These are phyloP conservation scores for Pachypsylla venusta DNA, from an alignment of 1,140 invertebrate genomes.

Conservation along the genomic window DNA sequence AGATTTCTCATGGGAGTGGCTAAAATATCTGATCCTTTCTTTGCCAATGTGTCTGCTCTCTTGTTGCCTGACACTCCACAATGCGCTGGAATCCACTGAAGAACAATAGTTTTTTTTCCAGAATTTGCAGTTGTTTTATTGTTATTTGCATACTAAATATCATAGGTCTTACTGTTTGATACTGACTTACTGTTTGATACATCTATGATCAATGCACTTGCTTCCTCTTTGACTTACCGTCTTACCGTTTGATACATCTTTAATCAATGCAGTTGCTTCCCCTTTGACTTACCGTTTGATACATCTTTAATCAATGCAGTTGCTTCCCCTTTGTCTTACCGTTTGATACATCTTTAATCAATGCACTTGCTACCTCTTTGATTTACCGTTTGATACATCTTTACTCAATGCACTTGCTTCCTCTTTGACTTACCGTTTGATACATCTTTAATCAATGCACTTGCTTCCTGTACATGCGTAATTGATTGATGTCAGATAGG, in stretches of 20 bases:
- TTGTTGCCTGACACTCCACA: neutral
- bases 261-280: too few species aligned
- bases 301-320: neutral
- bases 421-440: neutral
- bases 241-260: neutral
- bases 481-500: too few species aligned
- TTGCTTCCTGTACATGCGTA: too few species aligned
- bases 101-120: neutral
- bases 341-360: neutral
- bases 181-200: constrained; percentile 3
- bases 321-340: neutral
- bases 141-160: neutral
- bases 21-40: neutral
- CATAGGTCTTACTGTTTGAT: neutral
- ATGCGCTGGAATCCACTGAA: neutral
- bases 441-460: neutral
- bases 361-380: too few species aligned
- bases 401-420: too few species aligned
- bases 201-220: neutral
- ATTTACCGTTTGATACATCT: too few species aligned
- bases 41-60: neutral
- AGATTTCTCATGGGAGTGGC: too few species aligned
- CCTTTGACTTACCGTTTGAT: neutral
- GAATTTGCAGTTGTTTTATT: neutral
- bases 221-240: neutral